Percentiles rank a stretch among this genome's conserved stretches.
Conservation (phyloP, 1,140 invertebrate species). For the Leptinotarsa texana region DNA sequence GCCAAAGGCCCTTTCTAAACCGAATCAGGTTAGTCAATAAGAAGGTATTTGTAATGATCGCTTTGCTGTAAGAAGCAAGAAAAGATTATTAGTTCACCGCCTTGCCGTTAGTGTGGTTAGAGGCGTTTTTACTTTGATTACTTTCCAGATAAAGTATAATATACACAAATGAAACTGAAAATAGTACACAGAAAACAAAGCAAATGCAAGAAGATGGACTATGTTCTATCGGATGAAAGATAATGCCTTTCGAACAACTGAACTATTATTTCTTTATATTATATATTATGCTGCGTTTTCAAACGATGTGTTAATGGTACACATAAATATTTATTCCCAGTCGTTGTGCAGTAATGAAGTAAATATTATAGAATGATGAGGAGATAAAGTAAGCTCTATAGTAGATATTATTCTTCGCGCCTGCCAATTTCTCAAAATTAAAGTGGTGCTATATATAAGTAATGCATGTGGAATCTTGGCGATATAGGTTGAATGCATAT, state of each 20-base stretch:
- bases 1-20: constrained; percentile 20
- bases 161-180: constrained; percentile 29
- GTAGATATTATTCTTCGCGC: not conserved
- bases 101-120: constrained; percentile 15
- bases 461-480: not conserved
- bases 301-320: constrained; percentile 12
- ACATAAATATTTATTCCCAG: not conserved
- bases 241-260: constrained; percentile 17
- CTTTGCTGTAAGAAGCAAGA: constrained; percentile 18
- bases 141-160: constrained; percentile 27
- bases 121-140: constrained; percentile 22
- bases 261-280: constrained; percentile 14
- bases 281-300: not conserved
- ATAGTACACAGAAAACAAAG: constrained; percentile 20
- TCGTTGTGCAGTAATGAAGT: constrained; percentile 2
- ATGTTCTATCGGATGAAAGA: constrained; percentile 14
- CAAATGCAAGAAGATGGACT: constrained; percentile 8
- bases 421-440: constrained; percentile 2
- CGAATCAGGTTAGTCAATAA: constrained; percentile 30
- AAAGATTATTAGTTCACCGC: constrained; percentile 26
- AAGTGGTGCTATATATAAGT: not conserved
- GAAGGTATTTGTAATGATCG: constrained; percentile 27
- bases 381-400: not conserved
- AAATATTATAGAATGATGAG: constrained; percentile 7
- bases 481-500: not conserved